A percentile compares a stretch with the other conserved stretches of the same genome.
phyloP scores from a whole-genome alignment of 2,888 invertebrate genomes.

The Apotomis turbidana region DNA sequence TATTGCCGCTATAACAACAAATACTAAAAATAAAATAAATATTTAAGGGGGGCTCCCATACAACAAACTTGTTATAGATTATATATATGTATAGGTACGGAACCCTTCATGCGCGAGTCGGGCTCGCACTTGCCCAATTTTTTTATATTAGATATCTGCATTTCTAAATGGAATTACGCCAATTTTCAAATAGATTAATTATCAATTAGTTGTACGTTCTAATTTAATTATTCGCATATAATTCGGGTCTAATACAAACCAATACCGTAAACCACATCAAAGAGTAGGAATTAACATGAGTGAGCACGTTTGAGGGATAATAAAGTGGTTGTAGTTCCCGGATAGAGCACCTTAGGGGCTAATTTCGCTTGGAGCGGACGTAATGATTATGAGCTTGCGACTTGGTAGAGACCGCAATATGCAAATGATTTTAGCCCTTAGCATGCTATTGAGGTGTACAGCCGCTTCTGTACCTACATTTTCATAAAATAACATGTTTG shows the following conservation, averaged over 20 bases:
- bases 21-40: too few relatives aligned
- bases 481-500: conserved; percentile 51
- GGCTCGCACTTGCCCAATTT: too few relatives aligned
- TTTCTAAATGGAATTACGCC: not conserved
- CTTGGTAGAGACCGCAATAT: conserved; percentile 73
- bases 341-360: conserved; percentile 80
- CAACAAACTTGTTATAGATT: too few relatives aligned
- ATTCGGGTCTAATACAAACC: conserved; percentile 34
- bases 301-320: conserved; percentile 77
- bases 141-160: too few relatives aligned
- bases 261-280: conserved; percentile 71
- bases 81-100: too few relatives aligned
- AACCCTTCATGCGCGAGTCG: too few relatives aligned
- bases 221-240: conserved; percentile 37
- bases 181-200: not conserved
- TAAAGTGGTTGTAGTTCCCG: conserved; percentile 74
- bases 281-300: conserved; percentile 78
- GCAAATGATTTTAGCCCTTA: conserved; percentile 80
- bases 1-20: too few relatives aligned
- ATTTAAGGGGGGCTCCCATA: too few relatives aligned
- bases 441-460: conserved; percentile 54
- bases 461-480: conserved; percentile 55
- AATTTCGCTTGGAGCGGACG: conserved; percentile 70
- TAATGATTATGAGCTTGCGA: conserved; percentile 77
- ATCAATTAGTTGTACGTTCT: not conserved